Evolutionary conservation across 1,140 invertebrate genomes (phyloP), one percentile per base, ranked within the genome.

Genomic region (Cotesia glomerata): DNA sequence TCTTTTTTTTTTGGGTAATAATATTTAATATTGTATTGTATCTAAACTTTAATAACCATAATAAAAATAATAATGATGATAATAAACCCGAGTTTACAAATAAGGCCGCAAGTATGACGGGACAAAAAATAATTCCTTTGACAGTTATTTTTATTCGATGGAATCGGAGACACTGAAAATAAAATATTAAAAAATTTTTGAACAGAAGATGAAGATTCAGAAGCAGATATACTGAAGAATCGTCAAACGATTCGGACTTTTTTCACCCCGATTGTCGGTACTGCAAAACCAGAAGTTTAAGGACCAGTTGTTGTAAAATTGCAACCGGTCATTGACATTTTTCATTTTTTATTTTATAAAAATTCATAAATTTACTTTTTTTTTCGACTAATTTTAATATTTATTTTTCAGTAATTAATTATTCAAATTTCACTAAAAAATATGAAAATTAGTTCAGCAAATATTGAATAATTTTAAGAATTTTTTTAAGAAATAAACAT

Each of bases 71-170:
- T 62, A 36, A 56, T 14, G 7, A 56, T 56, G 5, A 56, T 16
- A 7, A 35, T 62, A 36, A 39, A 13, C 35, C 4, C 59, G n/a
- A 35, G 59, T 62, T 62, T 34, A 62, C 59, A 62, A 62, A 62
- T 62, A 62, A 62, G 59, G 34, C 11, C 11, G n/a, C 35, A 39
- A 62, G 35, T 62, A 62, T 18, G 16, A 58, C 14, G 8, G 18
- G 18, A 58, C n/a, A 32, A 58, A 62, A 62, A 62, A 39, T 36
- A 11, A 11, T 62, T 26, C 11, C 32, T 36, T 14, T 62, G 59
- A 62, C 59, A 62, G 32, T 62, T 62, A 62, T 62, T 62, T 62
- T 62, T 34, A 62, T 62, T 62, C 59, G 35, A 35, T n/a, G 34
- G 32, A 62, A 35, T 1, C n/a, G 14, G 32, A 36, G 59, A 36